These are phyloP conservation scores for Toxostoma redivivum DNA, from an alignment of 2,113 vertebrate species.

Conservation along the genomic window DNA sequence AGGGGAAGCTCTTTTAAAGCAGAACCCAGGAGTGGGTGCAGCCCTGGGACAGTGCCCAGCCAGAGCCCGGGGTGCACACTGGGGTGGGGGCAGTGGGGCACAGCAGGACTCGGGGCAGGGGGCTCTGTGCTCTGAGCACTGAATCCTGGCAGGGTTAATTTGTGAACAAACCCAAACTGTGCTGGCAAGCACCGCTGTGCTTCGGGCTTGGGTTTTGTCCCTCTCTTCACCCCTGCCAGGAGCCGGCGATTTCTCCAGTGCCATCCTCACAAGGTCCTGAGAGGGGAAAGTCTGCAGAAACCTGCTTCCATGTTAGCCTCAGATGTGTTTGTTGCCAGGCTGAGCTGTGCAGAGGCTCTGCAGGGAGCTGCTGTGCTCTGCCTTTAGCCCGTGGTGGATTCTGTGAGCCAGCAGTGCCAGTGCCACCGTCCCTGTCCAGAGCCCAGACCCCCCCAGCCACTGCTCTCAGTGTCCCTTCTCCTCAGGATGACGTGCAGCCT, in stretches of 20 bases:
- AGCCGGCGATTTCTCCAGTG: background rate
- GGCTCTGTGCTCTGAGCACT: background rate
- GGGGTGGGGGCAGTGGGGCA: fast-evolving
- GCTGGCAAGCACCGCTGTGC: background rate
- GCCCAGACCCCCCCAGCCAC: background rate
- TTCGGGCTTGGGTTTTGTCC: background rate
- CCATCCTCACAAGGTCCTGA: background rate
- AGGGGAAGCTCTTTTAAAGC: background rate
- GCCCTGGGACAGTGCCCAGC: fast-evolving
- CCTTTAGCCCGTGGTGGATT: background rate
- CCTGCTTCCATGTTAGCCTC: background rate
- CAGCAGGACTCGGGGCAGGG: fast-evolving
- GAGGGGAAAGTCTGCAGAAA: background rate
- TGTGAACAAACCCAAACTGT: background rate
- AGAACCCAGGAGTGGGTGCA: background rate
- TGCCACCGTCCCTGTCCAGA: background rate
- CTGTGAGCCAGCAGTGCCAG: fast-evolving
- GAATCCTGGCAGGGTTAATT: background rate
- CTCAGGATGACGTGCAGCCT: background rate
- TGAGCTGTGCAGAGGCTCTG: background rate
- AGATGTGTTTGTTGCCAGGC: background rate
- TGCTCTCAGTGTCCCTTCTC: background rate
- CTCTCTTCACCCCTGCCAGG: background rate
- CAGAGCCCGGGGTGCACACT: fast-evolving
- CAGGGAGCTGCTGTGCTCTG: background rate